Evolutionary conservation across 2,888 invertebrate genomes (phyloP).

Genomic region (Cryptophagus acutangulus): DNA sequence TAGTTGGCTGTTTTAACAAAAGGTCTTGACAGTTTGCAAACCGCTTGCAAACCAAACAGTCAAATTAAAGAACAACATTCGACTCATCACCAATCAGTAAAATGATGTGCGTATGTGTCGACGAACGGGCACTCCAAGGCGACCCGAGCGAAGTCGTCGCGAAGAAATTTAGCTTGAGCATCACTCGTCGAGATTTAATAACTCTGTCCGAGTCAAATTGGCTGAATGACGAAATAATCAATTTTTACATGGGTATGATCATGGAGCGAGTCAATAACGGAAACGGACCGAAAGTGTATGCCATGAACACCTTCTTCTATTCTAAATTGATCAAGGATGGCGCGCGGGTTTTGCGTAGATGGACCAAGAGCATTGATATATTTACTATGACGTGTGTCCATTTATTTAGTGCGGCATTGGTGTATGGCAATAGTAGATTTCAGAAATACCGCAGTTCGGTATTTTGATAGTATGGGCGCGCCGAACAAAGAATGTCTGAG

Average conservation of each 20-base stretch:
- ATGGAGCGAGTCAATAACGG: constrained; percentile 67
- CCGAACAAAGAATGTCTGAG: constrained; percentile 69
- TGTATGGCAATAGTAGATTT: constrained; percentile 87
- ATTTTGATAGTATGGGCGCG: constrained; percentile 89
- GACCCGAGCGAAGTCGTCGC: constrained; percentile 63
- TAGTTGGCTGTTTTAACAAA: no score
- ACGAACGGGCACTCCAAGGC: no score
- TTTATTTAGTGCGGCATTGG: constrained; percentile 96
- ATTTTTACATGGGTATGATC: constrained; percentile 93
- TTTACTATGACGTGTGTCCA: constrained; percentile 86
- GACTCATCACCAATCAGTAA: no score
- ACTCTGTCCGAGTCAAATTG: constrained; percentile 81
- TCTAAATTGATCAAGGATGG: constrained; percentile 77
- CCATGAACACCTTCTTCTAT: constrained; percentile 95
- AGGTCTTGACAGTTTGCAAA: no score
- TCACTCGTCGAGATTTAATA: constrained; percentile 73
- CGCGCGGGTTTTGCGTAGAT: constrained; percentile 73
- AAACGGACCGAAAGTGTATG: constrained; percentile 70
- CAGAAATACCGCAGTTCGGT: constrained; percentile 47
- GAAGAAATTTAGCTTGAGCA: constrained; percentile 56
- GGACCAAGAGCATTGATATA: constrained; percentile 89
- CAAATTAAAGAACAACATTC: no score
- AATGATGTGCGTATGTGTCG: no score
- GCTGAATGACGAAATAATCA: constrained; percentile 95
- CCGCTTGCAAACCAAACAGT: no score